phyloP scores from a whole-genome alignment of 2,888 invertebrate species.

The Sabellastarte sp. region DNA sequence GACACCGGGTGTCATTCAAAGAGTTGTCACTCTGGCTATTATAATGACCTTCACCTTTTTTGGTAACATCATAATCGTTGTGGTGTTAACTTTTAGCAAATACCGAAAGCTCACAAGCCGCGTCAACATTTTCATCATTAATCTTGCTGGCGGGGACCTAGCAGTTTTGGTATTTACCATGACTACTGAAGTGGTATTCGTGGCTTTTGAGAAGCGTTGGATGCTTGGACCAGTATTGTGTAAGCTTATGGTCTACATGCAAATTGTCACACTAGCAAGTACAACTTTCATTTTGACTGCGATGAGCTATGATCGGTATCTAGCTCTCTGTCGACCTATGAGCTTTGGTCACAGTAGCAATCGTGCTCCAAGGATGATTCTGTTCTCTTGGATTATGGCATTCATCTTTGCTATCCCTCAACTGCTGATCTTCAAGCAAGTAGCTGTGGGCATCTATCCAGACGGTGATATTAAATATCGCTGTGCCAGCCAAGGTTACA shows the following conservation, averaged over 20 bases:
- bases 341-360: constrained; percentile 45
- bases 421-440: constrained; percentile 13
- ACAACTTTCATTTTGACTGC: constrained; percentile 60
- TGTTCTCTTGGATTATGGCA: constrained; percentile 56
- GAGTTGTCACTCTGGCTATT: constrained; percentile 55
- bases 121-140: constrained; percentile 61
- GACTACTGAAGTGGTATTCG: constrained; percentile 60
- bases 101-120: constrained; percentile 54
- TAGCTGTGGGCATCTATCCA: constrained; percentile 36
- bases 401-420: constrained; percentile 58
- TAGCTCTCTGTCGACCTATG: constrained; percentile 59
- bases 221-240: constrained; percentile 58
- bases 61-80: constrained; percentile 58
- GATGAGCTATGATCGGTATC: constrained; percentile 60
- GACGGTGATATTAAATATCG: constrained; percentile 48
- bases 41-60: constrained; percentile 51
- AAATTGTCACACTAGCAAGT: constrained; percentile 59
- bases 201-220: constrained; percentile 59
- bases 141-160: constrained; percentile 60
- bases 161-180: constrained; percentile 59
- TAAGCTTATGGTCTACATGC: constrained; percentile 58
- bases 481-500: constrained; percentile 58
- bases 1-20: constrained; percentile 58
- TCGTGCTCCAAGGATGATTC: constrained; percentile 55
- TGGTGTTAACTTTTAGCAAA: constrained; percentile 54